These are phyloP conservation scores for Bubo blakistoni DNA, from an alignment of 2,113 vertebrate species.

Conservation along the genomic window DNA sequence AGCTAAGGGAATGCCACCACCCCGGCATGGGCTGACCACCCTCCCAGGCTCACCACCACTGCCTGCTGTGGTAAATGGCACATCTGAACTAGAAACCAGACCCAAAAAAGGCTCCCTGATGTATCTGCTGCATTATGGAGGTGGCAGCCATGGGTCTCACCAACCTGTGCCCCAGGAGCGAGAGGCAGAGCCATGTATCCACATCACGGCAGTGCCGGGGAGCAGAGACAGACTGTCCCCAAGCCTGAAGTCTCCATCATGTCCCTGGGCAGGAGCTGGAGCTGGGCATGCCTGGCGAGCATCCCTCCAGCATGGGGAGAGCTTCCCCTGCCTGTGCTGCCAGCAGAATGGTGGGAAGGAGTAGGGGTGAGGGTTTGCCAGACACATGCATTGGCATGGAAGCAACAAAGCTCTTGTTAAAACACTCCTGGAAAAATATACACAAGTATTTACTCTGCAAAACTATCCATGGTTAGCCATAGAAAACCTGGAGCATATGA, in stretches of 20 bases:
- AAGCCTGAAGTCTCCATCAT: not conserved
- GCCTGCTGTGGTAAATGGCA: fast-evolving
- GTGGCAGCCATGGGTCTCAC: not conserved
- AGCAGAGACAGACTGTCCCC: not conserved
- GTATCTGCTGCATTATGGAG: not conserved
- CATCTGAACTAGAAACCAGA: not conserved
- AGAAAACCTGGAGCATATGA: fast-evolving
- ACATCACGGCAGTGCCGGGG: fast-evolving
- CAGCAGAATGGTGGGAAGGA: not conserved
- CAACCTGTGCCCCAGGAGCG: not conserved
- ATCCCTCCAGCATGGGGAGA: not conserved
- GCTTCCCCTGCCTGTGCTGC: not conserved
- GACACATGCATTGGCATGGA: fast-evolving
- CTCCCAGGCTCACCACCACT: not conserved
- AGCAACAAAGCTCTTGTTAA: not conserved
- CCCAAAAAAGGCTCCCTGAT: not conserved
- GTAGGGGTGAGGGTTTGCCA: not conserved
- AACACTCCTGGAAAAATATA: fast-evolving
- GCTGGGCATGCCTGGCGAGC: not conserved
- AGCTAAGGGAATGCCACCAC: not conserved
- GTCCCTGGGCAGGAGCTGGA: not conserved
- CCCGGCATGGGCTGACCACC: fast-evolving
- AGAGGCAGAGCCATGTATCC: not conserved
- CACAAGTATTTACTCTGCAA: not conserved
- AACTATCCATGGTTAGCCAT: fast-evolving